Evolutionary conservation across 2,888 invertebrate genomes (phyloP), one percentile per base, ranked within the genome.

Genomic region (Spodoptera littoralis): DNA sequence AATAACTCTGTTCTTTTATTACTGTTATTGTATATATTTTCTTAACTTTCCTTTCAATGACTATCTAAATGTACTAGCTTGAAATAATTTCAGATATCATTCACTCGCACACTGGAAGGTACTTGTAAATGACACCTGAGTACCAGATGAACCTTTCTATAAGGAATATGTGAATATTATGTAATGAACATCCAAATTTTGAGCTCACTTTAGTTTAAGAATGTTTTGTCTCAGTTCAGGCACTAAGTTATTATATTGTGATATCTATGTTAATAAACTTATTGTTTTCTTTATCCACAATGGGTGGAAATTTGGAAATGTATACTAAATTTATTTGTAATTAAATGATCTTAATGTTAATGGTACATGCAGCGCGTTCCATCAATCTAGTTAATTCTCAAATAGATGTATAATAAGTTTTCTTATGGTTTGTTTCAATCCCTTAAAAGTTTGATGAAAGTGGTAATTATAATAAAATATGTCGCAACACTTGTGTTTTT

Each of bases 391-490:
- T 86, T 79, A 76, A 77, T 88, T 87, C 78, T 87, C 77, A 81
- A 81, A 83, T 85, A 83, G 77, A 73, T 82, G 70, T 89, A 86
- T 84, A 74, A 74, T 80, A 76, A 80, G 73, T 70, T 84, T 84
- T 81, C 76, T 78, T 82, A 83, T 84, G 81, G 86, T 86, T 90
- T 88, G 85, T 89, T 88, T 87, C 86, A 85, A 86, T 86, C 79
- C 80, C 79, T 76, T 86, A 84, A 73, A 81, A 83, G 85, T 89
- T 89, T 90, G 86, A 89, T 84, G 80, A 89, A 85, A 88, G 87
- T 90, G 85, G 89, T 90, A 88, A 89, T 85, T 85, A 85, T 85
- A 92, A 90, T 89, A 89, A 91, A 90, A 87, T 72, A 90, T 88
- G 90, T 91, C 91, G 87, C 85, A 90, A 84, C 84, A 85, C 76